Percentiles rank a stretch among this genome's conserved stretches.
Conservation (phyloP, 2,113 vertebrate species). For the Austrofundulus limnaeus region DNA sequence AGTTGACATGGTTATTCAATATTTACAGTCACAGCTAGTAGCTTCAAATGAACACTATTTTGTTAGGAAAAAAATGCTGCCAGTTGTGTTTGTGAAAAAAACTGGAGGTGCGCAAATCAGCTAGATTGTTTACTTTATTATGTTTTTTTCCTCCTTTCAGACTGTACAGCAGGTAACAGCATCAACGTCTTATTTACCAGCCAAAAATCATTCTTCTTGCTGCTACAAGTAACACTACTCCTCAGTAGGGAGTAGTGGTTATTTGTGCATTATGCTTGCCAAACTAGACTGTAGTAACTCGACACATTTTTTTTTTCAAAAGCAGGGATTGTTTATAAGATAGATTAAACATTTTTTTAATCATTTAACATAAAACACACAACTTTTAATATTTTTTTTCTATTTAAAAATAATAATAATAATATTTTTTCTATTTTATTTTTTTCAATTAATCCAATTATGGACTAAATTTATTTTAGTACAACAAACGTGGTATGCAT, state of each 20-base stretch:
- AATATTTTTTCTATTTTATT: too few species aligned
- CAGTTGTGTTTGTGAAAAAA: neutral
- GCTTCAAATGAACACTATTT: neutral
- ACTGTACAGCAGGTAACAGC: neutral
- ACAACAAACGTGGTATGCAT: too few species aligned
- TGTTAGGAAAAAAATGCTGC: neutral
- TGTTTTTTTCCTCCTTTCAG: neutral
- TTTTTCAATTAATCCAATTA: too few species aligned
- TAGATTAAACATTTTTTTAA: too few species aligned
- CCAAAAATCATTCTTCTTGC: neutral
- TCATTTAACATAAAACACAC: too few species aligned
- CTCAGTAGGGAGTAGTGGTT: neutral
- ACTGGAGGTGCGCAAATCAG: neutral
- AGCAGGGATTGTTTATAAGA: too few species aligned
- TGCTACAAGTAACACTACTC: neutral
- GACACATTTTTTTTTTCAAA: too few species aligned
- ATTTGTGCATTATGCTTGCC: neutral
- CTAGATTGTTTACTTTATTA: too few species aligned
- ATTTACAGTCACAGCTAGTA: neutral
- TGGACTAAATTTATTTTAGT: too few species aligned
- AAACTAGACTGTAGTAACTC: too few species aligned
- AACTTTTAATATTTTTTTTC: too few species aligned
- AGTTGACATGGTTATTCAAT: neutral
- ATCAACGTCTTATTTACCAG: neutral
- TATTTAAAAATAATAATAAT: too few species aligned